Conservation (phyloP, 2,113 vertebrate species). For the Perca fluviatilis region DNA sequence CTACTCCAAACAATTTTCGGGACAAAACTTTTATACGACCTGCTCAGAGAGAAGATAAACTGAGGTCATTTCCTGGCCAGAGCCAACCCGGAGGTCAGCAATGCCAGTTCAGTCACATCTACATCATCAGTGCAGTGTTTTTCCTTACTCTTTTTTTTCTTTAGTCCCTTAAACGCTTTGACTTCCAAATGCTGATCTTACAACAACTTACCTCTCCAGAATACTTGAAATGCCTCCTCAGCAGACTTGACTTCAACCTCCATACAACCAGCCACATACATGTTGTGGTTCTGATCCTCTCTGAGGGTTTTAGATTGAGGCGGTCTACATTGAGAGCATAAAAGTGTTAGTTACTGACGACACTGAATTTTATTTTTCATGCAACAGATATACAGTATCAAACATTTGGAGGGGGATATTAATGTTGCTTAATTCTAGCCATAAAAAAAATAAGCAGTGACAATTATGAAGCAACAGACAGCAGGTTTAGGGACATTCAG, state of each 20-base stretch:
- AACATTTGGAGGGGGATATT: not conserved
- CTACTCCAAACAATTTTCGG: not conserved
- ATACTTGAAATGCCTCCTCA: conserved; percentile 96
- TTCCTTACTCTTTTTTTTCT: not conserved
- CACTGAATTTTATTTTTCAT: conserved; percentile 7
- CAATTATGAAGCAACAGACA: conserved; percentile 23
- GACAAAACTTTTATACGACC: conserved; percentile 9
- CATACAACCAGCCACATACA: conserved; percentile 95
- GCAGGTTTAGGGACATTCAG: conserved; percentile 21
- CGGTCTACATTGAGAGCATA: conserved; percentile 84
- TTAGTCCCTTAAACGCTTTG: not conserved
- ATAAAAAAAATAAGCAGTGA: not conserved
- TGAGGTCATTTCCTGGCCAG: conserved; percentile 80
- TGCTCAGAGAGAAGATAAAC: conserved; percentile 88
- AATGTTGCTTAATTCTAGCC: conserved; percentile 29
- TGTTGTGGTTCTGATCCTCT: conserved; percentile 97
- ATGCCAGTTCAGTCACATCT: conserved; percentile 83
- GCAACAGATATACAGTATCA: conserved; percentile 1
- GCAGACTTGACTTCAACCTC: conserved; percentile 97
- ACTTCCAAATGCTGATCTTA: not conserved
- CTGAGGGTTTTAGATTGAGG: conserved; percentile 94
- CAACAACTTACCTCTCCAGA: conserved; percentile 91
- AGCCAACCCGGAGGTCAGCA: conserved; percentile 71
- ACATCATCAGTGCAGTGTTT: conserved; percentile 80
- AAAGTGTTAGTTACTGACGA: conserved; percentile 2